Evolutionary conservation across 1,140 invertebrate genomes (phyloP), one percentile per base, ranked within the genome.

Genomic region (Ericerus pela): DNA sequence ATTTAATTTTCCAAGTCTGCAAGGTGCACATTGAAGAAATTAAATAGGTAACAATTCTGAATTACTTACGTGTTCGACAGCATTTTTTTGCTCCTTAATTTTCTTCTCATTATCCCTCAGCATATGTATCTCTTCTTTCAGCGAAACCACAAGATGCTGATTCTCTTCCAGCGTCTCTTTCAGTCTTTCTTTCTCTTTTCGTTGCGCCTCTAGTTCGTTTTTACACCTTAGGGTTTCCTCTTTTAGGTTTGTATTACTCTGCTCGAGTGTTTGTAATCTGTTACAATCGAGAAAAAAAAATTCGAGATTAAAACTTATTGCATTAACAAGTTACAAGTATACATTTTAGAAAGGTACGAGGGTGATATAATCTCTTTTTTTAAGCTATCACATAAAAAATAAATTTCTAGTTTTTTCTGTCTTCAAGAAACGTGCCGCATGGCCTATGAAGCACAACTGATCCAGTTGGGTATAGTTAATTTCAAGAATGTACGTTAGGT

Each of bases 231-330:
- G 61, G 4, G 80, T 75, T 71, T 96, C 91, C 60, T 88, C 82
- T 63, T 82, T 81, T 53, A 88, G 69, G 59, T 76, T 75, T 6
- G 79, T 75, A 43, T 83, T 80, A 64, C 94, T 89, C 16, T 80
- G 69, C 68, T 95, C 89, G 12, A 84, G 74, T 29, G 78, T 77
- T 59, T 84, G 80, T 22, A 94, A 74, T 63, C 89, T 76, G 53
- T n/a, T n/a, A n/a, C n/a, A n/a, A n/a, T n/a, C n/a, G n/a, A n/a
- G n/a, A n/a, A 33, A 10, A 33, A 10, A n/a, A 33, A 33, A 33
- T n/a, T 8, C 30, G 30, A 33, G 30, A 8, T 33, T 33, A 33
- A n/a, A n/a, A n/a, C n/a, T n/a, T n/a, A n/a, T 33, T n/a, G n/a
- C 30, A n/a, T n/a, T 10, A 8, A 33, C 30, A n/a, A 33, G 30